Conservation (phyloP, 2,113 vertebrate species). For the Nematolebias whitei region DNA sequence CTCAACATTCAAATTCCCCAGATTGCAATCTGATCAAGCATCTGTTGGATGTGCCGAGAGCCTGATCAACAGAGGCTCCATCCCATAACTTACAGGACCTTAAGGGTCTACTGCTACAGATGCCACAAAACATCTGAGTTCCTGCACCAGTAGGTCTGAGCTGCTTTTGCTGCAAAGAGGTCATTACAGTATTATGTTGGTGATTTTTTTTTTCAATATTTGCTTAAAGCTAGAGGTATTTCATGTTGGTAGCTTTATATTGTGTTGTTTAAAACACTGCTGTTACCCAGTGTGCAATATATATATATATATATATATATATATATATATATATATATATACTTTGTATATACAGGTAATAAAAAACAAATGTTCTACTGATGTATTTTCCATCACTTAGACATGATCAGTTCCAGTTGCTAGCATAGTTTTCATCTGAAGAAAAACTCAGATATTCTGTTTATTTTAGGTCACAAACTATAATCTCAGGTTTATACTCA, state of each 20-base stretch:
- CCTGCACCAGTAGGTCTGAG: neutral
- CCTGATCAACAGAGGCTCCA: neutral
- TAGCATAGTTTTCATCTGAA: constrained; percentile 9
- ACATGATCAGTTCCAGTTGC: neutral
- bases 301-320: no score
- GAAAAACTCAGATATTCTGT: constrained; percentile 22
- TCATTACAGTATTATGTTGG: neutral
- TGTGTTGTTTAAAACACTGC: neutral
- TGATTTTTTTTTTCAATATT: neutral
- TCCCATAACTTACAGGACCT: neutral
- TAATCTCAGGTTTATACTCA: constrained; percentile 26
- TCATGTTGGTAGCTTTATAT: neutral
- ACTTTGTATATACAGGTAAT: no score
- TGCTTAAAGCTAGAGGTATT: neutral
- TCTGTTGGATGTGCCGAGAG: constrained; percentile 2
- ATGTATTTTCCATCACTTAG: neutral
- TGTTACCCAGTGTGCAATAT: neutral
- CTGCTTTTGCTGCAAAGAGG: neutral
- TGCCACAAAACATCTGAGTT: neutral
- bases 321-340: no score
- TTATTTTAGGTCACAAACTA: constrained; percentile 38
- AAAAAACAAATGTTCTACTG: neutral
- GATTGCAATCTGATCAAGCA: constrained; percentile 9
- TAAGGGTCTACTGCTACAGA: neutral
- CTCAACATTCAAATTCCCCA: neutral